Evolutionary conservation across 2,113 vertebrate genomes (phyloP).

Genomic region (Polypterus bichir): DNA sequence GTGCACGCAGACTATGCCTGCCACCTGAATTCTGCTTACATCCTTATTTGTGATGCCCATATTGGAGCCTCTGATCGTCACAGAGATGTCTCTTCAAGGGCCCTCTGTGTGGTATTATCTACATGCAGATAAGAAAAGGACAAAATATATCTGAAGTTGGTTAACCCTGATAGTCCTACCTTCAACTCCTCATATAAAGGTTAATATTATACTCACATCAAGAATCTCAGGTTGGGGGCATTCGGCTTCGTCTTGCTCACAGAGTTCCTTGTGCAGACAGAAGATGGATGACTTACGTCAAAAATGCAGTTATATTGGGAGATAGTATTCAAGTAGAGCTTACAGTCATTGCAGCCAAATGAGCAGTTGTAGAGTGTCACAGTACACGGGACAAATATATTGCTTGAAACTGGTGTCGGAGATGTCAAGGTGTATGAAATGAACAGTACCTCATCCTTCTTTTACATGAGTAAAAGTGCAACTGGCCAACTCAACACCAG

Average conservation of each 20-base stretch:
- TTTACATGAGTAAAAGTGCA: too few relatives aligned
- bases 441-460: too few relatives aligned
- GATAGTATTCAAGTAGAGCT: conserved; percentile 68
- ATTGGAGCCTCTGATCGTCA: conserved; percentile 88
- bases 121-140: conserved; percentile 15
- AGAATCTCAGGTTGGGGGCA: conserved; percentile 74
- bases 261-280: conserved; percentile 63
- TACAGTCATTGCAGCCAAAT: conserved; percentile 77
- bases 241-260: conserved; percentile 25
- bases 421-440: too few relatives aligned
- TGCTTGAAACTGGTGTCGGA: too few relatives aligned
- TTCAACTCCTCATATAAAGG: background rate
- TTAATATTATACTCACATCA: conserved; percentile 45
- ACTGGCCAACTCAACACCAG: too few relatives aligned
- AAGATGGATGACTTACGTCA: conserved; percentile 59
- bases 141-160: conserved; percentile 11
- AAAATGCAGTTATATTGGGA: conserved; percentile 61
- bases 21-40: conserved; percentile 64
- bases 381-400: conserved; percentile 25
- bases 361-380: conserved; percentile 89
- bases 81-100: conserved; percentile 56
- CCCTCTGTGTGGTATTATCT: conserved; percentile 79
- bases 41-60: conserved; percentile 73
- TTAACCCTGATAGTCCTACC: background rate
- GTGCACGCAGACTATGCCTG: conserved; percentile 57